Evolutionary conservation across 1,140 invertebrate species (phyloP), one percentile per base, ranked within the genome.

Genomic region (Psilanteris sp.): DNA sequence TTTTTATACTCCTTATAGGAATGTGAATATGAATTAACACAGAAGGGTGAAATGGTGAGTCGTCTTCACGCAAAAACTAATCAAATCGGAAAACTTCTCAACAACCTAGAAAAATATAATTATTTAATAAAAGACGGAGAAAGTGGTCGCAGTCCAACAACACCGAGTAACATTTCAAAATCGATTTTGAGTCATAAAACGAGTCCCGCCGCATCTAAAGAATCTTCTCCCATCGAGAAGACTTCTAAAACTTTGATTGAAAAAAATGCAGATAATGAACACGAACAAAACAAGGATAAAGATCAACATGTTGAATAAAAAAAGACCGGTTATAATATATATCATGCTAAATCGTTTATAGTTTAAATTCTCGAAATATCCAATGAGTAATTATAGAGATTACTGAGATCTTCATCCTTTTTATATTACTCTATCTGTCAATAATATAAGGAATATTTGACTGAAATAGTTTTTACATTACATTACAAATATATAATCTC

Each of bases 41-140:
- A 96, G 90, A 96, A 96, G 88, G 95, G 95, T 77, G 94, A 96
- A 89, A 93, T 96, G 92, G 95, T 96, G 75, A 94, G 94, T 87
- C 93, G 95, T 66, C 93, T 96, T 72, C 95, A 96, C 87, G 93
- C 92, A 76, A 96, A 96, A 90, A 95, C 95, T 74, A 93, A 93
- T 87, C 94, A 96, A 88, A 96, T 96, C 86, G 95, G 95, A 87
- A 94, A 95, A 89, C 93, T 96, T 84, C 91, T 96, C 78, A 93
- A 93, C 89, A 96, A 95, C 88, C 91, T 97, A 81, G 94, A 96
- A 90, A 95, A 95, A 89, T 94, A 94, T 88, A 93, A 93, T 87
- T 90, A 92, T 81, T 89, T 92, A 75, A 88, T 92, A 85, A 92
- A 92, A 89, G 90, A 92, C 22, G 88, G 90, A 52, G 87, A 90